Evolutionary conservation across 1,140 invertebrate genomes (phyloP).

Genomic region (Trichonephila clavata): DNA sequence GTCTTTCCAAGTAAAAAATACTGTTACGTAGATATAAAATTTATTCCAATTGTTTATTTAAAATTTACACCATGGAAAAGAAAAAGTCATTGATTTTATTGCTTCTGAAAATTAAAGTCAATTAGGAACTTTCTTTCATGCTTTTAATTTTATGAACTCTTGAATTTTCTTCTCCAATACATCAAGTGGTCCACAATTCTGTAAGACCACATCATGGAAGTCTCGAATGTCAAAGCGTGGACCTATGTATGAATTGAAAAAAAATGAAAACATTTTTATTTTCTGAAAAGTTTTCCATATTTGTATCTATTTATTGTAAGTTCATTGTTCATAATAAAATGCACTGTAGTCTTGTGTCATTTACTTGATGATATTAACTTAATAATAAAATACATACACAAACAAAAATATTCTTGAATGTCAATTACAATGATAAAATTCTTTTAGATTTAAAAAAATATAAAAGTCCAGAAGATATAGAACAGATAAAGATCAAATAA

Average conservation of each 20-base stretch:
- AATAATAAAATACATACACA: too few relatives aligned
- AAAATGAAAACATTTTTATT: slow-evolving; percentile 37
- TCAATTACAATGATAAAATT: too few relatives aligned
- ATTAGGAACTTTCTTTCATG: not conserved
- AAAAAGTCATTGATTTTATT: not conserved
- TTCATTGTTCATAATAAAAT: slow-evolving; percentile 73
- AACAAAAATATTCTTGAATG: too few relatives aligned
- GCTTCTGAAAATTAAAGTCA: not conserved
- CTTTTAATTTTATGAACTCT: slow-evolving; percentile 24
- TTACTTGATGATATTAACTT: not conserved
- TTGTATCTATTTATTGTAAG: slow-evolving; percentile 65
- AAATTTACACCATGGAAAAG: not conserved
- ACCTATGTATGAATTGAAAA: slow-evolving; percentile 40
- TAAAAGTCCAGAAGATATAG: too few relatives aligned
- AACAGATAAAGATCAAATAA: too few relatives aligned
- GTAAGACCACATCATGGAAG: slow-evolving; percentile 36
- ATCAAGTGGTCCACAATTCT: slow-evolving; percentile 38
- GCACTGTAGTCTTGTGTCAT: slow-evolving; percentile 64
- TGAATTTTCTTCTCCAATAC: slow-evolving; percentile 45
- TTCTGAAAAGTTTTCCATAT: slow-evolving; percentile 45
- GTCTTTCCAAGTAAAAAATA: not conserved
- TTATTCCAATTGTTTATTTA: not conserved
- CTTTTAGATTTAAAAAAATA: too few relatives aligned
- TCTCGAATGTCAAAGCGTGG: slow-evolving; percentile 29
- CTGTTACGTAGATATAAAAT: not conserved